Conservation (phyloP, 2,797 vertebrate genomes). For the Danionella dracula region DNA sequence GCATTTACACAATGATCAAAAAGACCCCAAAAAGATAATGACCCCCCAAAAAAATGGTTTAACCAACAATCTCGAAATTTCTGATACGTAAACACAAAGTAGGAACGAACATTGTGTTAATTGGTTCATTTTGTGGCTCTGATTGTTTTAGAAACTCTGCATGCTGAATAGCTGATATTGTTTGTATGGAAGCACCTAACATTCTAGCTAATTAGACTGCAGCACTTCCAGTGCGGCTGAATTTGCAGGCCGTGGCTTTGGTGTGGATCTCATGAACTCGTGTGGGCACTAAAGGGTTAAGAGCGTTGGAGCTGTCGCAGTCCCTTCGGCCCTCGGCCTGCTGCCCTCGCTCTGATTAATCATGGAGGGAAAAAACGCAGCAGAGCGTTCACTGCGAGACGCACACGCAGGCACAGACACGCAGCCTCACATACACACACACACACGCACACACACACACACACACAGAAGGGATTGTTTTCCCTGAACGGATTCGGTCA, state of each 20-base stretch:
- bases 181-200: background rate
- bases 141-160: too few species aligned
- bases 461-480: conserved; percentile 45
- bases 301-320: conserved; percentile 44
- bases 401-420: conserved; percentile 42
- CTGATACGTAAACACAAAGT: too few species aligned
- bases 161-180: background rate
- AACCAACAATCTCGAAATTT: too few species aligned
- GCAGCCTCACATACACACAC: conserved; percentile 21
- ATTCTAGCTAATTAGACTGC: background rate
- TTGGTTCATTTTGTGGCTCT: too few species aligned
- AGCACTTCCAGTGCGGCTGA: background rate
- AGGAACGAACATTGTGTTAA: too few species aligned
- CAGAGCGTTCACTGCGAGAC: conserved; percentile 46
- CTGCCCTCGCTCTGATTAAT: conserved; percentile 54
- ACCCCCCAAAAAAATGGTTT: too few species aligned
- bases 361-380: conserved; percentile 50
- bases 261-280: background rate
- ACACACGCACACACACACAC: too few species aligned
- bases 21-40: too few species aligned
- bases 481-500: conserved; percentile 37
- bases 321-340: conserved; percentile 55
- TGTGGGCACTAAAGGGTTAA: conserved; percentile 42
- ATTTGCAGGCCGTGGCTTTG: background rate
- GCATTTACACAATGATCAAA: too few species aligned